Percentiles rank a stretch among this genome's conserved stretches.
These are phyloP conservation scores for Misgurnus anguillicaudatus DNA, from an alignment of 2,113 vertebrate species.

Conservation along the genomic window DNA sequence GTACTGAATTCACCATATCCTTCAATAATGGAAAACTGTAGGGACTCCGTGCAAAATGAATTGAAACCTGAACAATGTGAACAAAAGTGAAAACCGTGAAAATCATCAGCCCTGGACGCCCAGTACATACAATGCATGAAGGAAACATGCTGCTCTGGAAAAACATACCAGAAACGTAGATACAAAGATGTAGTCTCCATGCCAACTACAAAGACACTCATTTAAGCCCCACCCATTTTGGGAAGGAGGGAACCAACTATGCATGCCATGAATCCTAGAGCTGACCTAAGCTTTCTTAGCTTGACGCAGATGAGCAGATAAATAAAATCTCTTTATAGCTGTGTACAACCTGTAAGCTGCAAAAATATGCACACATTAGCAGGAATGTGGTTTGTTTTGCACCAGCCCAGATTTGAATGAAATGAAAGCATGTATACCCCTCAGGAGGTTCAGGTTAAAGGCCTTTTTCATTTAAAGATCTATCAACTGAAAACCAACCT, in stretches of 20 bases:
- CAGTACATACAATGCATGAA: slow-evolving; percentile 4
- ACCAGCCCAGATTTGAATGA: background rate
- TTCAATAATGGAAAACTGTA: slow-evolving; percentile 37
- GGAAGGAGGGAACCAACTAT: slow-evolving; percentile 32
- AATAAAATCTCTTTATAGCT: slow-evolving; percentile 5
- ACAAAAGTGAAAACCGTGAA: slow-evolving; percentile 25
- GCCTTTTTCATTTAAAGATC: background rate
- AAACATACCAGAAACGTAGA: slow-evolving; percentile 24
- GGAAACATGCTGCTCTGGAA: slow-evolving; percentile 7
- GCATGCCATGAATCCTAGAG: slow-evolving; percentile 32
- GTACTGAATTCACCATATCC: background rate
- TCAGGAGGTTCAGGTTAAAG: background rate
- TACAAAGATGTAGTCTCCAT: slow-evolving; percentile 38
- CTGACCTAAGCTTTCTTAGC: background rate
- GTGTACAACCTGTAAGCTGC: background rate
- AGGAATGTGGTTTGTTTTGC: slow-evolving; percentile 5
- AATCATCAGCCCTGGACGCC: background rate
- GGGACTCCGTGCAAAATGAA: slow-evolving; percentile 13
- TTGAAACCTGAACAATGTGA: slow-evolving; percentile 14
- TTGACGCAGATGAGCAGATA: background rate
- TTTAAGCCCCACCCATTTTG: slow-evolving; percentile 32
- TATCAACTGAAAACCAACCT: slow-evolving; percentile 4
- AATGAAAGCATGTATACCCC: background rate
- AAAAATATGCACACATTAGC: background rate
- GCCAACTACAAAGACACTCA: slow-evolving; percentile 23